Conservation (phyloP, 2,113 vertebrate genomes). For the Gobio gobio region DNA sequence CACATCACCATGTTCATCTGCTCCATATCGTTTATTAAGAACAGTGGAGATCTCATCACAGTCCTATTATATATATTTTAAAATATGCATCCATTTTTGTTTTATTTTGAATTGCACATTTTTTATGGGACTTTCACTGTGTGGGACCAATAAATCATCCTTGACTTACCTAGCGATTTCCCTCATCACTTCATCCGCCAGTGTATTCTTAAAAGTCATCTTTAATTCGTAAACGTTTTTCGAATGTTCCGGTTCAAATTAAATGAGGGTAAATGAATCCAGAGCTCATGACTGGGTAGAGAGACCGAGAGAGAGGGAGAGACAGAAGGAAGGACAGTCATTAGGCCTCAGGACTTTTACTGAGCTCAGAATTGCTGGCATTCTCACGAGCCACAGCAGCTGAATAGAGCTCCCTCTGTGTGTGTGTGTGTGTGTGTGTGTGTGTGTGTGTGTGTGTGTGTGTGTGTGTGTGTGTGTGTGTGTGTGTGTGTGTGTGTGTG, state of each 20-base stretch:
- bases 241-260: not conserved
- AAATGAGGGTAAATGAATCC: not conserved
- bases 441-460: slow-evolving; percentile 42
- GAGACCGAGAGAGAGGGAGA: not conserved
- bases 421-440: slow-evolving; percentile 46
- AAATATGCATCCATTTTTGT: no score
- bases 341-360: slow-evolving; percentile 46
- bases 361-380: slow-evolving; percentile 47
- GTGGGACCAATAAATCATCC: no score
- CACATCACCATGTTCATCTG: no score
- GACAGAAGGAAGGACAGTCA: slow-evolving; percentile 24
- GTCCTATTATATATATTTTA: no score
- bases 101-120: no score
- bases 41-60: no score
- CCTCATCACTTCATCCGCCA: no score
- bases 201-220: not conserved
- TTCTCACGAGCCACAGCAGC: slow-evolving; percentile 49
- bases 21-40: no score
- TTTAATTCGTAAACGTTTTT: not conserved
- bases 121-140: no score
- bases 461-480: no score
- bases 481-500: no score
- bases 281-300: slow-evolving; percentile 20
- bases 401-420: slow-evolving; percentile 53
- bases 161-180: no score